phyloP scores from a whole-genome alignment of 2,888 invertebrate genomes.

The Stenchaetothrips biformis region DNA sequence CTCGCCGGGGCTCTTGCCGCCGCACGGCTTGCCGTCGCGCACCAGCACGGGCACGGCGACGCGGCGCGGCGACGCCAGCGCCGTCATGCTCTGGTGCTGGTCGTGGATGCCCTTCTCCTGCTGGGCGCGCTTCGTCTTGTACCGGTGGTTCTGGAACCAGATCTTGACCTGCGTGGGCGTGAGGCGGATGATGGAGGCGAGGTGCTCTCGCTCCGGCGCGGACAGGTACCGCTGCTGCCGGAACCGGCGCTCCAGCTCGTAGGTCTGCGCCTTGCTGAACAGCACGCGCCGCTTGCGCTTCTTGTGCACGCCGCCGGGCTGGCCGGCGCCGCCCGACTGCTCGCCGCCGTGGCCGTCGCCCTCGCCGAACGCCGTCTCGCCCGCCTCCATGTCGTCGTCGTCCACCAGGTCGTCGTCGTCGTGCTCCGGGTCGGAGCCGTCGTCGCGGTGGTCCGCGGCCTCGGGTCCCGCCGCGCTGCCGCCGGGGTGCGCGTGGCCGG shows the following conservation, averaged over 20 bases:
- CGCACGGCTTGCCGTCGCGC: conserved; percentile 79
- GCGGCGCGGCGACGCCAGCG: conserved; percentile 75
- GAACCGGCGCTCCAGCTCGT: conserved; percentile 90
- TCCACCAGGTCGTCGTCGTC: conserved; percentile 55
- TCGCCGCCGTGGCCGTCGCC: conserved; percentile 35
- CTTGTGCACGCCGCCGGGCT: conserved; percentile 55
- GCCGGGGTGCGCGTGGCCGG: conserved; percentile 33
- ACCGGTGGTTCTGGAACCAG: conserved; percentile 99
- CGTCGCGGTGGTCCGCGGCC: conserved; percentile 45
- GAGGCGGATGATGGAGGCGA: conserved; percentile 88
- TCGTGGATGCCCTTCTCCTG: conserved; percentile 83
- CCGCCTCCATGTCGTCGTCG: conserved; percentile 55
- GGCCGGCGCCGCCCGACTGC: conserved; percentile 48
- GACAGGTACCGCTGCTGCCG: conserved; percentile 94
- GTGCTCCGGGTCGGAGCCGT: conserved; percentile 41
- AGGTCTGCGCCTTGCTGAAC: conserved; percentile 96
- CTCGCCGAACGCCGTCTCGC: conserved; percentile 44
- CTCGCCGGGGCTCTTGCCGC: conserved; percentile 33
- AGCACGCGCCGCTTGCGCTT: conserved; percentile 93
- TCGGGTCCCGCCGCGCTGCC: conserved; percentile 38
- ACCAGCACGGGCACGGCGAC: conserved; percentile 94
- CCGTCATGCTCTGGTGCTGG: conserved; percentile 44
- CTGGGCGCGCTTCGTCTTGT: conserved; percentile 97
- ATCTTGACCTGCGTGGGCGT: conserved; percentile 97
- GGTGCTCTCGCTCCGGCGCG: conserved; percentile 94